Evolutionary conservation across 2,797 vertebrate species (phyloP), one percentile per base, ranked within the genome.

Genomic region (Allobates femoralis): DNA sequence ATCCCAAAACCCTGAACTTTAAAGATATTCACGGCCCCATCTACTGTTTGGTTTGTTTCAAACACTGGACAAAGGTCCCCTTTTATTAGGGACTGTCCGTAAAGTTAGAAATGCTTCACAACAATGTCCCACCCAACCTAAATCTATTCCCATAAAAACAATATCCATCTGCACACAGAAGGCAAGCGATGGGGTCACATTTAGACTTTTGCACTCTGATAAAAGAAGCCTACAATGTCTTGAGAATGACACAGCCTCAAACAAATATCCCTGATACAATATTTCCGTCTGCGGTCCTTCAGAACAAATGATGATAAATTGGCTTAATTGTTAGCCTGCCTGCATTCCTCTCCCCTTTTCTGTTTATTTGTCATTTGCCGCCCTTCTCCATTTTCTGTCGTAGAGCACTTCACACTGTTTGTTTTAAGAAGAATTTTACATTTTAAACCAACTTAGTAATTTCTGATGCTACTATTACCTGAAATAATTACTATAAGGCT

Each of bases 221-320:
- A 60, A 79, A 79, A 41, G 32, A 41, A 30, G 32, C 55, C 60
- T 41, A 74, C 1, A 74, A 41, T n/a, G 23, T 79, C 56, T 62
- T 18, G 18, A 60, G 4, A 79, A 60, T 58, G 32, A 71, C 32
- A 60, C 2, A 26, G 11, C 81, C 18, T 60, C 34, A 80, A 81
- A 83, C 67, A 71, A 83, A 74, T 71, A 34, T 56, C 51, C 66
- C 80, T 26, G 67, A 82, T 83, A 58, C 51, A 83, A 74, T 74
- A 83, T 74, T 83, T 74, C 81, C 66, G 53, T 60, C 71, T 74
- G 81, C 28, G 81, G 67, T 83, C 66, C 53, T 74, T 74, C 23
- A 60, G 55, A 30, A 73, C 69, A 75, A 74, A 83, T 83, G 69
- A 83, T 83, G 81, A 83, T 83, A 30, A 83, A 83, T 83, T 73